phyloP scores from a whole-genome alignment of 2,888 invertebrate species.

The Himalopsyche kuldschensis region DNA sequence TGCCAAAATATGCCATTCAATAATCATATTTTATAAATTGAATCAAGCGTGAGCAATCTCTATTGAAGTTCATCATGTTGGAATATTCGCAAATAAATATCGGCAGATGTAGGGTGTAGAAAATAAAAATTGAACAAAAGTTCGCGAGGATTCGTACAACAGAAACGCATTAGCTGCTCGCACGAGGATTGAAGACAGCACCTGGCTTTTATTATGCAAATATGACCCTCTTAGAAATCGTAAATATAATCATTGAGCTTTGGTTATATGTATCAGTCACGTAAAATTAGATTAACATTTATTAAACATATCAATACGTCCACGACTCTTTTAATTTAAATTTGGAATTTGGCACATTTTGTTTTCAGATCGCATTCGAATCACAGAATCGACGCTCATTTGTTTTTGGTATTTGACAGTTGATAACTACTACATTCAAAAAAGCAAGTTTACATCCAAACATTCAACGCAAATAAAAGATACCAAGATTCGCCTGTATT shows the following conservation, averaged over 20 bases:
- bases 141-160: background rate
- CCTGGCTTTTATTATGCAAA: constrained; percentile 22
- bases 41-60: background rate
- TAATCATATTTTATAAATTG: background rate
- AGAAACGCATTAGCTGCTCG: background rate
- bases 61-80: background rate
- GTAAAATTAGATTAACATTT: background rate
- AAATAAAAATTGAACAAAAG: background rate
- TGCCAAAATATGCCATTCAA: too few species aligned
- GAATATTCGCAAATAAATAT: background rate
- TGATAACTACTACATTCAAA: too few species aligned
- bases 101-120: background rate
- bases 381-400: too few species aligned
- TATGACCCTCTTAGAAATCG: background rate
- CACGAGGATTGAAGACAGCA: background rate
- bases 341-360: too few species aligned
- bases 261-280: constrained; percentile 2
- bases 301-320: too few species aligned
- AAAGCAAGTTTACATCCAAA: too few species aligned
- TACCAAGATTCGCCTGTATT: too few species aligned
- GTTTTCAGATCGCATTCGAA: too few species aligned
- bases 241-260: background rate
- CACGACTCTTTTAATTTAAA: too few species aligned
- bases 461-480: too few species aligned
- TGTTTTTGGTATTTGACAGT: too few species aligned